Conservation (phyloP, 1,140 invertebrate species). For the Drosophila sp. region DNA sequence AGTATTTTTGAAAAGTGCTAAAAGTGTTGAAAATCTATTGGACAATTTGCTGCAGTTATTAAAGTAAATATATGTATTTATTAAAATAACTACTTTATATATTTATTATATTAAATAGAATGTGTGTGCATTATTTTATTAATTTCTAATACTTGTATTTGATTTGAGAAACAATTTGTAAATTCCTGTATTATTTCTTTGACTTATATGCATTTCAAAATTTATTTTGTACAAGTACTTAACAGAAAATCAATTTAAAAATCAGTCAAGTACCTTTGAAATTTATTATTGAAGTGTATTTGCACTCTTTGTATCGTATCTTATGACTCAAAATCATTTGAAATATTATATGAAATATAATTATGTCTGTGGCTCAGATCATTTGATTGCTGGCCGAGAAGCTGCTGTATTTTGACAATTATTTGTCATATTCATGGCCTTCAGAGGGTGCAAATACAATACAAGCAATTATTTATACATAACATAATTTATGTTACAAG, state of each 20-base stretch:
- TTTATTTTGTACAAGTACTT: neutral
- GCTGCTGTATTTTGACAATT: slow-evolving; percentile 18
- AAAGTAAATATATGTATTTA: slow-evolving; percentile 47
- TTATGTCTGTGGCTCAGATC: neutral
- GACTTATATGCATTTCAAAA: neutral
- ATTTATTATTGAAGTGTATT: too few species aligned
- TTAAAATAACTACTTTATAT: neutral
- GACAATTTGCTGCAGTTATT: slow-evolving; percentile 26
- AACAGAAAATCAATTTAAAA: too few species aligned
- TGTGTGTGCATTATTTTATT: neutral
- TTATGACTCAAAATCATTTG: too few species aligned
- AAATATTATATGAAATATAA: neutral
- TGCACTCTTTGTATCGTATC: too few species aligned
- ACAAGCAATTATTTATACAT: slow-evolving; percentile 38
- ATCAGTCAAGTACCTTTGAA: too few species aligned
- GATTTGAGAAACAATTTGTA: neutral
- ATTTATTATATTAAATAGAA: neutral
- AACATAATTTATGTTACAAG: slow-evolving; percentile 38
- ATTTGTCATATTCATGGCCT: slow-evolving; percentile 21
- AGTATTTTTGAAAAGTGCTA: slow-evolving; percentile 22
- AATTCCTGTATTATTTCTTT: neutral
- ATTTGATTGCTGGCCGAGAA: neutral
- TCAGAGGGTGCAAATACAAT: slow-evolving; percentile 11
- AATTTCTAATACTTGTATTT: neutral
- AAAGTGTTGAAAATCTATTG: slow-evolving; percentile 26